Conservation (phyloP, 2,113 vertebrate species). For the Passer domesticus region DNA sequence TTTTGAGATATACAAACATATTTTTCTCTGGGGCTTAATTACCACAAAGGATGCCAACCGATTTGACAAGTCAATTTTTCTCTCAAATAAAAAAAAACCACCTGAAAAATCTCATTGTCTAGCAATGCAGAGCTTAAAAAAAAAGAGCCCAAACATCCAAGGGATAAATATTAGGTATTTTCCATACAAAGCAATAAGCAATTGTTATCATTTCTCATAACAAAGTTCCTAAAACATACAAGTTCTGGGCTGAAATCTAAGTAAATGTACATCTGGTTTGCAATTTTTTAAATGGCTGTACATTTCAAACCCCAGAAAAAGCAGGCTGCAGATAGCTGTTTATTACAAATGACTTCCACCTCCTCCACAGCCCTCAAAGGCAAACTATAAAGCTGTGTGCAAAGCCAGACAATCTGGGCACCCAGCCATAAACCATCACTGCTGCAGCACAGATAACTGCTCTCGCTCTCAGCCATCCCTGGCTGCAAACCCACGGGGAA, state of each 20-base stretch:
- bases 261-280: neutral
- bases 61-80: conserved; percentile 27
- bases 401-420: conserved; percentile 83
- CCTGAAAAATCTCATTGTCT: neutral
- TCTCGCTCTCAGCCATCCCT: conserved; percentile 71
- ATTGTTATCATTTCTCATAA: neutral
- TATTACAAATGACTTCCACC: conserved; percentile 71
- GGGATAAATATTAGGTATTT: neutral
- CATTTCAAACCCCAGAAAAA: conserved; percentile 24
- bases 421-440: conserved; percentile 83
- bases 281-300: neutral
- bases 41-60: neutral
- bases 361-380: conserved; percentile 66
- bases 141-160: neutral
- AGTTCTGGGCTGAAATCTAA: neutral
- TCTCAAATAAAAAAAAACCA: neutral
- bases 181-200: neutral
- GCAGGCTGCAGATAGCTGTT: conserved; percentile 52
- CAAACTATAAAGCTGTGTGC: conserved; percentile 74
- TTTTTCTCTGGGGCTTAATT: conserved; percentile 52
- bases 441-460: conserved; percentile 77
- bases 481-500: conserved; percentile 73
- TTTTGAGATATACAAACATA: neutral
- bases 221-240: accelerated
- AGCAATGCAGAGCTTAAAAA: neutral